Evolutionary conservation across 2,797 vertebrate genomes (phyloP), one percentile per base, ranked within the genome.

Genomic region (Oryzias dopingdopingensis): DNA sequence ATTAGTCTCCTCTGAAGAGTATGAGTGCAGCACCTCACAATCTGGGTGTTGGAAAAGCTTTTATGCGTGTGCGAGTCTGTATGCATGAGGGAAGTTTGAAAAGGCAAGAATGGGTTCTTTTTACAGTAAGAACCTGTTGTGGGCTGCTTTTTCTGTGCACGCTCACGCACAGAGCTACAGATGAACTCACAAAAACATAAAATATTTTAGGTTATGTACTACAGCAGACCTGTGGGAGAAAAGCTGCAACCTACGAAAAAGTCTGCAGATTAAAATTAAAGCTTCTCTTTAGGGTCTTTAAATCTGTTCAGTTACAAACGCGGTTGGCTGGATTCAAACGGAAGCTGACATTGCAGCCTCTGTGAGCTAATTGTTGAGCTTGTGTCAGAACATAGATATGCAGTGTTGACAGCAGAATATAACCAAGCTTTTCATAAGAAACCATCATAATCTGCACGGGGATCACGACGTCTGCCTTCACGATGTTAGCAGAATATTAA

Each of bases 1-100:
- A 88, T 84, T 65, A 83, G 75, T 68, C 68, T 59, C 73, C 63
- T 78, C 53, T 67, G 59, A 68, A 71, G 75, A 87, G 76, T 84
- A 76, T 77, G 56, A 70, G 70, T 64, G 57, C 77, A 63, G 56
- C 71, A 65, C 23, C 52, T 56, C 65, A 76, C 65, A 82, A 71
- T 65, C 62, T 58, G 12, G 29, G 44, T 65, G 60, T 65, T n/a
- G 4, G 42, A 56, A 69, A 64, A 52, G 72, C 67, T 72, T 67
- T 71, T 68, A 49, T 52, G n/a, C 57, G 55, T 56, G 46, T 59
- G 41, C 45, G 22, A 45, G n/a, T 44, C 49, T 24, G n/a, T 37
- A 52, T 62, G 60, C 13, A 13, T 13, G 15, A 14, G 18, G 16
- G 26, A 51, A 20, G 10, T 46, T 46, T 52, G 18, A 16, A 45